These are phyloP conservation scores for Sesamia inferens DNA, from an alignment of 2,888 invertebrate genomes.

Conservation along the genomic window DNA sequence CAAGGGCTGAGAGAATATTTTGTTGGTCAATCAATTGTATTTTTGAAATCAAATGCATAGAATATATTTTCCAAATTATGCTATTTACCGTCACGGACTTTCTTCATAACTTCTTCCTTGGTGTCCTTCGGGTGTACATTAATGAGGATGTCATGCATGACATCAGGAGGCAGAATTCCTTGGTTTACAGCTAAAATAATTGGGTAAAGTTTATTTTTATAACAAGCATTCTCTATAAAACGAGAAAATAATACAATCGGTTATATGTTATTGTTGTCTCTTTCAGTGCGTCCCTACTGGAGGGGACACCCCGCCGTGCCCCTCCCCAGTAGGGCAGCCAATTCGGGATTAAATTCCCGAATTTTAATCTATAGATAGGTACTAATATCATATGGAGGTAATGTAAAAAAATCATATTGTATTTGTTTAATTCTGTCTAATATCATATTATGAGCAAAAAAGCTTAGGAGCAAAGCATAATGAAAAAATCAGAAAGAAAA, in stretches of 20 bases:
- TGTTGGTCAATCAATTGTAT: neutral
- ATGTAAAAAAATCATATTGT: too few species aligned
- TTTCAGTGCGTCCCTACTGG: too few species aligned
- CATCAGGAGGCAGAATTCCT: slow-evolving; percentile 26
- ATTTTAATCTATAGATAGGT: too few species aligned
- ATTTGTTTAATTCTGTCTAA: too few species aligned
- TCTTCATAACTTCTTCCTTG: slow-evolving; percentile 35
- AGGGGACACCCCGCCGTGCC: neutral
- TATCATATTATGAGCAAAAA: too few species aligned
- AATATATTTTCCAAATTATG: neutral
- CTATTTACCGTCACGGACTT: slow-evolving; percentile 35
- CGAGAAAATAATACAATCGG: too few species aligned
- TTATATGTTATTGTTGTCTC: too few species aligned
- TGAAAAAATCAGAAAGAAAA: too few species aligned
- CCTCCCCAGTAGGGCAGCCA: too few species aligned
- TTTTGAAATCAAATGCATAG: neutral
- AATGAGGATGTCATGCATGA: slow-evolving; percentile 31
- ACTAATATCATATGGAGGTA: too few species aligned
- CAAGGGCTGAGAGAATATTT: slow-evolving; percentile 21
- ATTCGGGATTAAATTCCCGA: too few species aligned
- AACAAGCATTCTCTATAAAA: neutral
- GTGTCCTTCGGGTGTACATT: slow-evolving; percentile 27
- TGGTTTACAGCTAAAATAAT: slow-evolving; percentile 37
- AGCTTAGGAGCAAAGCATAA: too few species aligned
- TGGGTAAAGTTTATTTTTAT: neutral